These are phyloP conservation scores for Rhynchonema sp. DNA, from an alignment of 2,888 invertebrate species.

Conservation along the genomic window DNA sequence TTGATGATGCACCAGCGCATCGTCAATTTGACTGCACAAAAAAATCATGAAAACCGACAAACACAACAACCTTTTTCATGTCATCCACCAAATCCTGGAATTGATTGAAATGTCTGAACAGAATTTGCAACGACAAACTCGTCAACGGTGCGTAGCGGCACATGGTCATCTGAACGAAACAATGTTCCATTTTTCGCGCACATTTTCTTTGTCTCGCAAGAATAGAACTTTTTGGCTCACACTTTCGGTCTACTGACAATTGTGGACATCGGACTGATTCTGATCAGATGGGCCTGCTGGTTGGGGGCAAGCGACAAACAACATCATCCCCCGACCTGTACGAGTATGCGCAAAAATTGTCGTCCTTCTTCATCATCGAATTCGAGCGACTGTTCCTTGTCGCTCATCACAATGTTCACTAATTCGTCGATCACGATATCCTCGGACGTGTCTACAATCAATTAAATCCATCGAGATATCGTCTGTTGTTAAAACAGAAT, in stretches of 20 bases:
- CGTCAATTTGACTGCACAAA: too few species aligned
- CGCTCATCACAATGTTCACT: background rate
- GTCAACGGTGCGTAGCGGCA: constrained; percentile 87
- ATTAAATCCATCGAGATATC: background rate
- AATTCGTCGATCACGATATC: background rate
- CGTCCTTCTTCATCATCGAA: constrained; percentile 84
- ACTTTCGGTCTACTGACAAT: background rate
- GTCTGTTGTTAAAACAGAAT: too few species aligned
- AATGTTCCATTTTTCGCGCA: constrained; percentile 59
- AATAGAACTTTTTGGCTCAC: background rate
- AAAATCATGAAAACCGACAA: too few species aligned
- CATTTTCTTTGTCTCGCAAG: too few species aligned
- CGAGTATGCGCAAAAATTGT: constrained; percentile 72
- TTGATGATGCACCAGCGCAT: too few species aligned
- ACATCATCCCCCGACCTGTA: constrained; percentile 31
- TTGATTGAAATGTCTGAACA: constrained; percentile 91
- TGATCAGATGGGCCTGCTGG: too few species aligned
- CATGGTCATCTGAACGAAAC: constrained; percentile 76
- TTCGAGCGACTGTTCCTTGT: constrained; percentile 43
- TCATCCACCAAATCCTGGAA: constrained; percentile 37
- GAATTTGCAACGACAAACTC: constrained; percentile 70
- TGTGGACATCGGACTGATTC: too few species aligned
- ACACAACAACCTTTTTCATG: background rate
- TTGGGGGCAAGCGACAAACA: background rate
- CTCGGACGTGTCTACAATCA: background rate